Evolutionary conservation across 1,140 invertebrate species (phyloP), one percentile per base, ranked within the genome.

Genomic region (Diorhabda sublineata): DNA sequence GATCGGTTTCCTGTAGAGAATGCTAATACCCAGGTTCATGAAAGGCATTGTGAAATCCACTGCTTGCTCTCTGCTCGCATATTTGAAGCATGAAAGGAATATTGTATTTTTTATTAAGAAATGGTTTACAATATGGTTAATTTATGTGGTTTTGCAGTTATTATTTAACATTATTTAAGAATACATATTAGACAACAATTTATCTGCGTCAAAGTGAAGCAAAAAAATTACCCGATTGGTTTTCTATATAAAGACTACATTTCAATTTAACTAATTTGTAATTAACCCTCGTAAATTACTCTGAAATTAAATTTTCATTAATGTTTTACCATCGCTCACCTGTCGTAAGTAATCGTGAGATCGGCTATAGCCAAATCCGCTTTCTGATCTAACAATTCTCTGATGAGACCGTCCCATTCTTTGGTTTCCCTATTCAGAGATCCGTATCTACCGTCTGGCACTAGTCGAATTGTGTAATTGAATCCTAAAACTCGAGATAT

Each of bases 21-120:
- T 96, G 42, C 93, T 95, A 65, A 97, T 94, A 7, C 92, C 95
- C 64, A 97, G 85, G 82, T 96, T 96, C 95, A 97, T 97, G 79
- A 96, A 98, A 1, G 95, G 95, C 87, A 95, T 95, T 5, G 94
- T 97, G 79, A 97, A 98, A 81, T 97, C 95, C 3, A 97, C 94
- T 3, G 91, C 94, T 83, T 93, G 89, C 74, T 93, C 91, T 45
- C 93, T 64, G 26, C 7, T 3, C n/a, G 6, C 47, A n/a, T n/a
- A 52, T 8, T 52, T 52, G 47, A n/a, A n/a, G 3, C 47, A 52
- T 52, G 47, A 52, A 52, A 52, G 47, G n/a, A n/a, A 52, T 52
- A n/a, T 52, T 52, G 26, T 26, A 26, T 26, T 26, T 26, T 26
- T 26, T 26, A 26, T 26, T 26, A 26, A 26, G 26, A 26, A 26